Base-by-base conservation (phyloP, 2,888 invertebrate species). In the Apamea anceps region DNA sequence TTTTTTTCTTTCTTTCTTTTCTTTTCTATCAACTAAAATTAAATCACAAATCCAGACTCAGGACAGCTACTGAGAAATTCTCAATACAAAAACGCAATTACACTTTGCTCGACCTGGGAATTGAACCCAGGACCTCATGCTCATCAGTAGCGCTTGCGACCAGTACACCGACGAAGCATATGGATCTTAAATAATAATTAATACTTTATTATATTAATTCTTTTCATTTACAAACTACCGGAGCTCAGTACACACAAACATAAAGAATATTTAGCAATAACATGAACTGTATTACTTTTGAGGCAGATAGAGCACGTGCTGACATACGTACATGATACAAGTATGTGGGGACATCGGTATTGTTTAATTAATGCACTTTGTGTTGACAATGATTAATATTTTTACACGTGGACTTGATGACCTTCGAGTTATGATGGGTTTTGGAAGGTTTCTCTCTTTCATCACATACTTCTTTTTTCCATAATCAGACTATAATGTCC, bases 351-450 rank as follows among this genome's bases (percentile, higher is more conserved):
- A 21, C 28, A 57, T n/a, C 13, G n/a, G 6, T 60, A 63, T 65
- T 79, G 62, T 84, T 84, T 62, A 54, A 76, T 85, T 85, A 74
- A 74, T 74, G 32, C n/a, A 87, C 85, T 87, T 85, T 87, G 85
- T 87, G 66, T 71, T 67, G 1, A 32, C 18, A 28, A 63, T 87
- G 76, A 85, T 62, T 76, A 72, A 80, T 57, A 48, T 57, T 74
- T 42, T 57, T 60, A 85, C 81, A 85, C 85, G 88, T 87, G 85
- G 74, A 57, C 42, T 10, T 18, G 8, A 32, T 81, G 60, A 37
- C 80, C 67, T 85, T 84, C 28, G 28, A 28, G 6, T 37, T 48
- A 18, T 37, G 28, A 62, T 42, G 21, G 0, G n/a, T 66, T 82
- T 82, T 51, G 21, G 54, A 32, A 21, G 51, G 54, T 54, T 21